Evolutionary conservation across 2,797 vertebrate species (phyloP).

Genomic region (Stomatorhinus walkeri): DNA sequence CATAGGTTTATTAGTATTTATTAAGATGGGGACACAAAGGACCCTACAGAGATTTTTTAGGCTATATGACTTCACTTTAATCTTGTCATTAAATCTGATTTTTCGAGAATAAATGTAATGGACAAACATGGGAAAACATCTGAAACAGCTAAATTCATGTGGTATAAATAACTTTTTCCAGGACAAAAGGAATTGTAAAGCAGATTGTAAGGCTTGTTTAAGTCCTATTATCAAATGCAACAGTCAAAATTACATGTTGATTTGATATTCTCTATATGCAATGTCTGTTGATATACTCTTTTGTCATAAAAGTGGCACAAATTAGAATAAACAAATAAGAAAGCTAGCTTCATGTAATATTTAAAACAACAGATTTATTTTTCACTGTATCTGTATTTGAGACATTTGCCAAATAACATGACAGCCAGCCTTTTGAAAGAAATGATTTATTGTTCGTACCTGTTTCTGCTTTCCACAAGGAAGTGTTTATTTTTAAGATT

Average conservation of each 20-base stretch:
- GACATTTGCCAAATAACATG: background rate
- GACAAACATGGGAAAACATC: background rate
- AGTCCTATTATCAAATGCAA: background rate
- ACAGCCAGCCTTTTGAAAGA: background rate
- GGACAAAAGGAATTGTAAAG: background rate
- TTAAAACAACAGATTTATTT: background rate
- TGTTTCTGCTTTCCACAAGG: background rate
- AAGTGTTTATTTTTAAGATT: constrained; percentile 2
- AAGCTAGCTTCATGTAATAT: background rate
- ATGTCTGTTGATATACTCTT: background rate
- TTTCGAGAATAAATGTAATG: background rate
- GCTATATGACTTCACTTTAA: background rate
- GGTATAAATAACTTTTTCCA: background rate
- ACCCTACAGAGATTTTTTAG: background rate
- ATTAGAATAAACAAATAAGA: background rate
- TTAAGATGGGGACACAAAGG: background rate
- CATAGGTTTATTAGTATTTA: background rate
- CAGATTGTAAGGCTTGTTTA: background rate
- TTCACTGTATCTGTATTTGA: background rate
- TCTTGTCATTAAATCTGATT: background rate
- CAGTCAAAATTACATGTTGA: background rate
- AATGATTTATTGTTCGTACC: background rate
- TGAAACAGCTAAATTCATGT: background rate
- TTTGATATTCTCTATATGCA: background rate
- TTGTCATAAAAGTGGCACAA: background rate